Base-by-base conservation (phyloP, 2,113 vertebrate species). In the Anseranas semipalmata region DNA sequence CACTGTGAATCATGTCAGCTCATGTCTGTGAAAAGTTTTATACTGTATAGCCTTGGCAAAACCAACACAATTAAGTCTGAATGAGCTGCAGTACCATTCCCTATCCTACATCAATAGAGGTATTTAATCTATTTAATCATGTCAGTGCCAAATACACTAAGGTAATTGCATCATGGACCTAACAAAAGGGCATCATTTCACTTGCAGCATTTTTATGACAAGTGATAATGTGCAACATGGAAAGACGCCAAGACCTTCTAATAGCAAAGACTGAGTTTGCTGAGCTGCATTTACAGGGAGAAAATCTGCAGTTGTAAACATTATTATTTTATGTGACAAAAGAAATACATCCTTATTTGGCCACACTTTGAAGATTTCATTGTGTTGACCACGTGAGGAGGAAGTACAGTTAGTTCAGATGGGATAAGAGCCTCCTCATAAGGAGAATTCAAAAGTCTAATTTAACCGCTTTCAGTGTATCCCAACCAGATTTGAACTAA, bases 201-300 rank as follows among this genome's bases (percentile, higher is more conserved):
- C 75, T 74, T 67, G n/a, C 78, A 93, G 46, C 13, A 12, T 66
- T 94, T 95, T 91, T 77, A 89, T 91, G 82, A 80, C 78, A 91
- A 93, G 93, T 67, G 93, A 88, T 90, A 95, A 96, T 92, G 87
- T 92, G 85, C 55, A 90, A 88, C 63, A 33, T 56, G 88, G 92
- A 92, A 80, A 84, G 72, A 93, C 59, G 85, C 90, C 95, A 94
- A 70, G 62, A 76, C 39, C 43, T 93, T 86, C 48, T 92, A 72
- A 68, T 71, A 93, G 43, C 39, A 30, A 71, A 48, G 39, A 73
- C 30, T 27, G 83, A 74, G 41, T 77, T 92, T 86, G 25, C 63
- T 71, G 55, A 90, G 50, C 82, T 90, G 46, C 46, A 12, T 74
- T 84, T 86, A 53, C 2, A 12, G 8, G 7, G 41, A 7, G 1